A percentile compares a stretch with the other conserved stretches of the same genome.
These are phyloP conservation scores for Temnothorax rugatulus DNA, from an alignment of 2,888 invertebrate genomes.

Conservation along the genomic window DNA sequence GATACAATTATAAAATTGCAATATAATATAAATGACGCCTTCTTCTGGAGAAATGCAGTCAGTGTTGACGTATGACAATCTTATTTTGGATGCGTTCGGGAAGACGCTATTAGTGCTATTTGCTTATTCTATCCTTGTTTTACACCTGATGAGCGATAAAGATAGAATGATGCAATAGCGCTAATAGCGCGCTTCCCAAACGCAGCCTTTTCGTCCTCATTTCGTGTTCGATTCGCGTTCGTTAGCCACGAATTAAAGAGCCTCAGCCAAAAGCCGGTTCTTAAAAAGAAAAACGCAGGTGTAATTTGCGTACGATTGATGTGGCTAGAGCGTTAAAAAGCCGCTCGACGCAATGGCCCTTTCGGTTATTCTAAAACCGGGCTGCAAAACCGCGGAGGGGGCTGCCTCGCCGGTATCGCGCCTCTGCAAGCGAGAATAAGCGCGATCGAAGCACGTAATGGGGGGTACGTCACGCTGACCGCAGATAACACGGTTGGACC, in stretches of 20 bases:
- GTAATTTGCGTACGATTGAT: background rate
- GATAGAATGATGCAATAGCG: too few relatives aligned
- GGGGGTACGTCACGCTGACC: conserved; percentile 47
- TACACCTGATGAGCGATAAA: too few relatives aligned
- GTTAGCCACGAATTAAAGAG: background rate
- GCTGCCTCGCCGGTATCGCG: background rate
- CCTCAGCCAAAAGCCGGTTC: too few relatives aligned
- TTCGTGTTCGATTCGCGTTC: background rate
- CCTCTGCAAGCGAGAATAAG: conserved; percentile 42
- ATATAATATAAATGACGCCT: background rate
- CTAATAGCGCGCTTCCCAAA: too few relatives aligned
- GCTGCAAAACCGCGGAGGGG: background rate
- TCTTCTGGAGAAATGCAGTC: background rate
- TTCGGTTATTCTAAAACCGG: background rate
- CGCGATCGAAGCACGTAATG: conserved; percentile 49
- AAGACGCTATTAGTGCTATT: too few relatives aligned
- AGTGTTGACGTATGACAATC: background rate
- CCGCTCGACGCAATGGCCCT: background rate
- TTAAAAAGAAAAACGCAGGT: background rate
- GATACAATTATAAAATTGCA: background rate
- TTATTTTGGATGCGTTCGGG: too few relatives aligned
- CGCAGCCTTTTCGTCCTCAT: background rate
- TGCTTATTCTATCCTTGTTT: too few relatives aligned
- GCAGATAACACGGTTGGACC: conserved; percentile 51
- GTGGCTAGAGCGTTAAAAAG: background rate